Conservation (phyloP, 2,888 invertebrate species). For the Neelides folsomi region DNA sequence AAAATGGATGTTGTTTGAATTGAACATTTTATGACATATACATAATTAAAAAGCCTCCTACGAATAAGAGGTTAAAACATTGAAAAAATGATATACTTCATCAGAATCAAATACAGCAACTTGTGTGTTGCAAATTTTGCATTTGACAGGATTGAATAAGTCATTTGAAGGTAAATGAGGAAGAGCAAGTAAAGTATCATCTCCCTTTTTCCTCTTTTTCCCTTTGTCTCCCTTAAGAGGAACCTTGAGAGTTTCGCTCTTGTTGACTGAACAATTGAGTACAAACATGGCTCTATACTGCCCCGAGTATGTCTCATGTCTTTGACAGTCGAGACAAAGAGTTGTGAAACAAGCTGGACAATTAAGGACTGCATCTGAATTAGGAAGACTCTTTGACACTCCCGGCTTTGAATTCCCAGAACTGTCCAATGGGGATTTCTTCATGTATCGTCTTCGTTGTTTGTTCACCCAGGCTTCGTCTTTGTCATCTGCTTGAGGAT, state of each 20-base stretch:
- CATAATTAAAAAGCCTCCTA: no score
- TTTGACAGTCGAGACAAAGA: conserved; percentile 47
- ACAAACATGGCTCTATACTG: conserved; percentile 51
- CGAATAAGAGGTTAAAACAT: conserved; percentile 40
- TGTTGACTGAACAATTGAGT: conserved; percentile 43
- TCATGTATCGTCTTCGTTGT: conserved; percentile 37
- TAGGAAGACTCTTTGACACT: conserved; percentile 33
- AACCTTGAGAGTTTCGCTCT: conserved; percentile 34
- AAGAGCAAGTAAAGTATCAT: conserved; percentile 4
- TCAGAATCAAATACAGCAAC: conserved; percentile 45
- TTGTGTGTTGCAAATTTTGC: conserved; percentile 43
- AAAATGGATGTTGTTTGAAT: no score
- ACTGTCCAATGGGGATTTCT: background rate
- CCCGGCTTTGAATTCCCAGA: background rate
- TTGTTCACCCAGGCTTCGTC: conserved; percentile 45
- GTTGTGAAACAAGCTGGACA: conserved; percentile 48
- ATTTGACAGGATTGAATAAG: conserved; percentile 42
- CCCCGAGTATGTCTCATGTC: conserved; percentile 43
- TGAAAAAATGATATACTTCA: conserved; percentile 49
- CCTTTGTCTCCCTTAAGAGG: conserved; percentile 34
- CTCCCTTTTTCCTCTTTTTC: conserved; percentile 25
- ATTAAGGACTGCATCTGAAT: conserved; percentile 46
- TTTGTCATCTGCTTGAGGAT: conserved; percentile 44
- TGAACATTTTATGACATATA: no score
- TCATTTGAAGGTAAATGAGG: conserved; percentile 33